Conservation (phyloP, 2,888 invertebrate genomes). For the Caenorhabditis sp. region DNA sequence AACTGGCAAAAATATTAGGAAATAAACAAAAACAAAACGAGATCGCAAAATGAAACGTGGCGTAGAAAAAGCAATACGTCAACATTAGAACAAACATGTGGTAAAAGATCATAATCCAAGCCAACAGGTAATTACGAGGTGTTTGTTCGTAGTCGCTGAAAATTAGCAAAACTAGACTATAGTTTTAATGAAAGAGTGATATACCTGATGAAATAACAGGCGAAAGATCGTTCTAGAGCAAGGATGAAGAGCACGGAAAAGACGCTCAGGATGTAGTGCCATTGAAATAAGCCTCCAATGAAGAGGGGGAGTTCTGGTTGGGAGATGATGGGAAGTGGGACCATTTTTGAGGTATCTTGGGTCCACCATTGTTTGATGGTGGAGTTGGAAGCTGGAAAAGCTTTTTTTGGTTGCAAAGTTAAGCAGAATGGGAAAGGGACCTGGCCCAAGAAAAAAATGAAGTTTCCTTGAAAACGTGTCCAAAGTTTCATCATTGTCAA, state of each 20-base stretch:
- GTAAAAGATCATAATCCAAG: background rate
- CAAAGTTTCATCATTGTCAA: no score
- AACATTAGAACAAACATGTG: background rate
- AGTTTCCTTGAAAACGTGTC: no score
- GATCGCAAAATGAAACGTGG: conserved; percentile 6
- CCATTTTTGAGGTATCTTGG: conserved; percentile 16
- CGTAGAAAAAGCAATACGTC: conserved; percentile 15
- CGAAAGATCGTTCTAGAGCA: conserved; percentile 20
- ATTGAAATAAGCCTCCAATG: conserved; percentile 18
- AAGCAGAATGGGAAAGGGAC: no score
- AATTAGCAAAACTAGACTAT: background rate
- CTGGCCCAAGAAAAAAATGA: no score
- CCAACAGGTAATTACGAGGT: background rate
- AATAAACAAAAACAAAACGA: conserved; percentile 6
- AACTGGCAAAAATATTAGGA: conserved; percentile 17
- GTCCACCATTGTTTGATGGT: conserved; percentile 36
- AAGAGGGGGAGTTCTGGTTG: no score
- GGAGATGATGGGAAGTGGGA: background rate
- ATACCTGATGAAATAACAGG: conserved; percentile 12
- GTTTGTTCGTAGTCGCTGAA: conserved; percentile 9
- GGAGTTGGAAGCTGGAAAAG: conserved; percentile 9
- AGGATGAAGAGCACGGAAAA: conserved; percentile 5
- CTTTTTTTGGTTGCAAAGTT: no score
- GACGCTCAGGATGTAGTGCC: conserved; percentile 18
- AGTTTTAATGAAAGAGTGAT: no score